phyloP scores from a whole-genome alignment of 2,113 vertebrate genomes.

The Engystomops pustulosus region DNA sequence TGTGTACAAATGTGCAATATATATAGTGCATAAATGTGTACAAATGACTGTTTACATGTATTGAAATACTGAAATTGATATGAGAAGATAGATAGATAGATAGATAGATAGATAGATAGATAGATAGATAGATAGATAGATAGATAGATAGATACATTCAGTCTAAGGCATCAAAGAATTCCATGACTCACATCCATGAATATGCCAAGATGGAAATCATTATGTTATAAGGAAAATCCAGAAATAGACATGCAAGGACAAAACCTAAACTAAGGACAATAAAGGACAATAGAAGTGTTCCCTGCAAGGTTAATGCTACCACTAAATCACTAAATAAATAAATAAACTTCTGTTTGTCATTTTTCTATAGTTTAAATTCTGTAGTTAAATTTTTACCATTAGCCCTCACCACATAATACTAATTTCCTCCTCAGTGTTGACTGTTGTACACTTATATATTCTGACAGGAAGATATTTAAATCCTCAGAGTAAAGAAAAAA shows the following conservation, averaged over 20 bases:
- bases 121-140: not conserved
- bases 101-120: not conserved
- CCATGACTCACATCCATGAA: no score
- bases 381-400: not conserved
- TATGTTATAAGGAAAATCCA: no score
- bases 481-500: slow-evolving; percentile 60
- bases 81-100: not conserved
- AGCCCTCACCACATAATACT: slow-evolving; percentile 47
- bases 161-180: no score
- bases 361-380: no score
- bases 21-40: no score
- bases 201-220: no score
- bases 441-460: slow-evolving; percentile 61
- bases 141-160: slow-evolving; percentile 6
- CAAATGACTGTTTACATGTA: no score
- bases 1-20: no score
- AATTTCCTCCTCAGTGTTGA: slow-evolving; percentile 56
- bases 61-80: no score
- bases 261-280: not conserved
- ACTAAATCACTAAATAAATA: no score
- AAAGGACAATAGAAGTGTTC: not conserved
- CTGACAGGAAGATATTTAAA: slow-evolving; percentile 65
- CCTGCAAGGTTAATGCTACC: not conserved
- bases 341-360: no score
- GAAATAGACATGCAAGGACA: not conserved